Base-by-base conservation (phyloP, 1,140 invertebrate species). In the Papilio polyxenes region DNA sequence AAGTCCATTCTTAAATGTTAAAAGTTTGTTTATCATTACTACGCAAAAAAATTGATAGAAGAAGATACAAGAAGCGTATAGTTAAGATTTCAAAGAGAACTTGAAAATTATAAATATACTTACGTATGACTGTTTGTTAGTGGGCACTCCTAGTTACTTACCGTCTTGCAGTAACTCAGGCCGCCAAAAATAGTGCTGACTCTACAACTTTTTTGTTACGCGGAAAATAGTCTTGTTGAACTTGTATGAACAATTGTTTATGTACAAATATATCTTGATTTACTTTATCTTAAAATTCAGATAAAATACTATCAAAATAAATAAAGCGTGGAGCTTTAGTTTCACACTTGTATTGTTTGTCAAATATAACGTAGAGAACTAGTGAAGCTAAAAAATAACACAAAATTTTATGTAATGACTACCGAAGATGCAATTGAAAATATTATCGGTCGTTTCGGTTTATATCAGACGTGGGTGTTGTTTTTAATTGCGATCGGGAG, bases 401-500 rank as follows among this genome's bases (percentile, higher is more conserved):
- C 7, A 5, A 72, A 72, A 72, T 15, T 72, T 37, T 7, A 15
- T 72, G 65, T 37, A 11, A 72, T 72, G 65, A 37, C 65, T 72
- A 72, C 65, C 0, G 65, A 72, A 72, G 65, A 72, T 72, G 65
- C 65, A 37, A 75, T 75, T 48, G 92, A 92, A 86, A 89, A 87
- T 78, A 84, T 88, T 8, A 90, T 92, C 48, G 91, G 91, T 5
- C 82, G 87, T 8, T 91, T 92, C 82, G 92, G 91, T 9, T 87
- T 83, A 83, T 93, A 92, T 69, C 92, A 93, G 82, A 84, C 85
- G 53, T 92, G 91, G 83, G 96, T 97, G 49, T 95, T 96, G 8
- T 86, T 97, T 11, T 90, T 97, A 11, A 89, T 97, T 62, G 83
- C 85, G 13, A 40, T 97, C 0, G 94, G 96, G 2, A 96, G 96